A percentile compares a stretch with the other conserved stretches of the same genome.
These are phyloP conservation scores for Caradrina kadenii DNA, from an alignment of 2,888 invertebrate genomes.

Conservation along the genomic window DNA sequence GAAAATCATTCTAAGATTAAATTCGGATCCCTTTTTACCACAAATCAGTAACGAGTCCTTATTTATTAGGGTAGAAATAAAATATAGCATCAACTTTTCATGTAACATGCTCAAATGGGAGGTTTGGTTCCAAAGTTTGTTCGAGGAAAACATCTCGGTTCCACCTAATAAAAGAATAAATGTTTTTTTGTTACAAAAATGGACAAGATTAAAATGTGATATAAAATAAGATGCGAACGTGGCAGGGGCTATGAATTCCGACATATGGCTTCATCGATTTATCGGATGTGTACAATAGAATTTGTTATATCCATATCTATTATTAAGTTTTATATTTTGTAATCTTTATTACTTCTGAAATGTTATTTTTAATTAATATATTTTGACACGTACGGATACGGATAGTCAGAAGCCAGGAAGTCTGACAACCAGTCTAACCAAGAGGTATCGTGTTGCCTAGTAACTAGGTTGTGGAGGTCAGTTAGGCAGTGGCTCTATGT, in stretches of 20 bases:
- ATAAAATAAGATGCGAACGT: slow-evolving; percentile 34
- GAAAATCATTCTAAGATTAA: slow-evolving; percentile 63
- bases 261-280: slow-evolving; percentile 44
- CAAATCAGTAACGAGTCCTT: slow-evolving; percentile 63
- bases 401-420: too few relatives aligned
- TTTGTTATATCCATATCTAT: slow-evolving; percentile 8
- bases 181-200: slow-evolving; percentile 49
- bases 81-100: slow-evolving; percentile 66
- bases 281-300: slow-evolving; percentile 11
- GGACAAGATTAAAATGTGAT: slow-evolving; percentile 53
- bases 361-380: background rate
- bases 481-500: too few relatives aligned
- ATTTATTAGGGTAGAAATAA: slow-evolving; percentile 68
- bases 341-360: too few relatives aligned
- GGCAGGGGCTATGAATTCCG: slow-evolving; percentile 34
- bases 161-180: slow-evolving; percentile 51
- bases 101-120: slow-evolving; percentile 61
- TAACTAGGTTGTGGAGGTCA: too few relatives aligned
- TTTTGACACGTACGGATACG: too few relatives aligned
- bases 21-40: slow-evolving; percentile 58
- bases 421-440: too few relatives aligned
- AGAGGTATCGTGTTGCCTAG: too few relatives aligned
- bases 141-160: slow-evolving; percentile 47
- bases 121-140: slow-evolving; percentile 60
- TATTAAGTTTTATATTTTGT: slow-evolving; percentile 5